Evolutionary conservation across 2,888 invertebrate genomes (phyloP), one percentile per base, ranked within the genome.

Genomic region (Deilephila porcellus): DNA sequence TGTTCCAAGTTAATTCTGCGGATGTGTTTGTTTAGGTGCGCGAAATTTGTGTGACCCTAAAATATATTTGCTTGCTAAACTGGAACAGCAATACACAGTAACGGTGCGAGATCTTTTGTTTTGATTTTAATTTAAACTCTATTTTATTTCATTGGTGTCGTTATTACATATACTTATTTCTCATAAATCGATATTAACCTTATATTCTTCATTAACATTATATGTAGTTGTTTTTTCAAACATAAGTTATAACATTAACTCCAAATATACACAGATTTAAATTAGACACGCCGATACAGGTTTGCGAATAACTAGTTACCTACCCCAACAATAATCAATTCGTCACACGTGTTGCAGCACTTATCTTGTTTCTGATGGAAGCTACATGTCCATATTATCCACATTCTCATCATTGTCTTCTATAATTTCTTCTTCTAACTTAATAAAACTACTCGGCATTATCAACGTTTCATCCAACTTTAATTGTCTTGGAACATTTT

Each of bases 401-500:
- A 45, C 67, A 25, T 7, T 67, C n/a, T 45, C 52, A 7, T 63
- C 63, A 52, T 71, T 73, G 29, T 76, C 74, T 64, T 78, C 81
- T 52, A 71, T 75, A 20, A 71, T 75, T 4, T 82, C 84, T 2
- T 73, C 45, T 79, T 88, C 87, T 4, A 81, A 37, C 79, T 90
- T 90, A 34, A 89, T 85, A 79, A 90, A 72, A 72, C 34, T 25
- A 86, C 76, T 80, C 1, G 88, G 85, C 3, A 83, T 74, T 74
- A 89, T 84, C 53, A 90, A 74, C 4, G 89, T 83, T 73, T 87
- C 89, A 70, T 86, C 81, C n/a, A 86, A 72, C 64, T 83, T 81
- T 19, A 88, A 73, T 5, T 80, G 81, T 64, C 84, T 86, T 4
- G 80, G 77, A 2, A 78, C 70, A 34, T 79, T 78, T 53, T 82